Evolutionary conservation across 2,888 invertebrate genomes (phyloP).

Genomic region (Copidosoma aretas): DNA sequence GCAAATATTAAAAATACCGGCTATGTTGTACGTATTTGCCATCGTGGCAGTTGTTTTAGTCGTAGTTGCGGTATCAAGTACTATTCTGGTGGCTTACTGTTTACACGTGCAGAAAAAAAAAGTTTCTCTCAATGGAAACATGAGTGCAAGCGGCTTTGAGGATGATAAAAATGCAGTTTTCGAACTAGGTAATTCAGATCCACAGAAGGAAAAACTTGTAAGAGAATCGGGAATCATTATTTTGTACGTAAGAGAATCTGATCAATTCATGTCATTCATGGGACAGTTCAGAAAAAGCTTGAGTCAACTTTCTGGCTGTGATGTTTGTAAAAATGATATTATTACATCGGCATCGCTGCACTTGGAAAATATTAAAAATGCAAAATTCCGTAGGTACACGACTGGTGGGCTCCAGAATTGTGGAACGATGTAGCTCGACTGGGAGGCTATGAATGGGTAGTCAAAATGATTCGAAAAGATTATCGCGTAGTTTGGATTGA

Average conservation of each 20-base stretch:
- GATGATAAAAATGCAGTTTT: slow-evolving; percentile 22
- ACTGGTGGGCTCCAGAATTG: slow-evolving; percentile 51
- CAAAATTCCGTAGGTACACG: slow-evolving; percentile 46
- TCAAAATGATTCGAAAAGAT: slow-evolving; percentile 45
- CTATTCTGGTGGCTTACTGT: slow-evolving; percentile 27
- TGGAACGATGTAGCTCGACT: slow-evolving; percentile 51
- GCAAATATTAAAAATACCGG: slow-evolving; percentile 18
- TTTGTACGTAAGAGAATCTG: slow-evolving; percentile 34
- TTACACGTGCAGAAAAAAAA: slow-evolving; percentile 23
- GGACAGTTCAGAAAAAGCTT: slow-evolving; percentile 33
- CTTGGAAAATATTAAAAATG: not conserved
- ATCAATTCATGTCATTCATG: slow-evolving; percentile 39
- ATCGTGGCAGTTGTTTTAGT: slow-evolving; percentile 20
- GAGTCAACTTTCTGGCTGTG: slow-evolving; percentile 30
- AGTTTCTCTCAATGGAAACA: slow-evolving; percentile 18
- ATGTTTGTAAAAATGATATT: slow-evolving; percentile 19
- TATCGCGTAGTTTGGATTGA: slow-evolving; percentile 53
- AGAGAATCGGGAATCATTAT: slow-evolving; percentile 35
- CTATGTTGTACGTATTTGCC: slow-evolving; percentile 20
- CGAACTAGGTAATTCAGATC: slow-evolving; percentile 20
- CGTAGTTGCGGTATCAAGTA: slow-evolving; percentile 30
- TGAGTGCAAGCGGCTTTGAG: slow-evolving; percentile 17
- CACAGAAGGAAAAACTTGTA: slow-evolving; percentile 33
- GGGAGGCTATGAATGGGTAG: slow-evolving; percentile 52
- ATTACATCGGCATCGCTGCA: no score